Evolutionary conservation across 2,888 invertebrate genomes (phyloP), one percentile per base, ranked within the genome.

Genomic region (Fragum sueziense): DNA sequence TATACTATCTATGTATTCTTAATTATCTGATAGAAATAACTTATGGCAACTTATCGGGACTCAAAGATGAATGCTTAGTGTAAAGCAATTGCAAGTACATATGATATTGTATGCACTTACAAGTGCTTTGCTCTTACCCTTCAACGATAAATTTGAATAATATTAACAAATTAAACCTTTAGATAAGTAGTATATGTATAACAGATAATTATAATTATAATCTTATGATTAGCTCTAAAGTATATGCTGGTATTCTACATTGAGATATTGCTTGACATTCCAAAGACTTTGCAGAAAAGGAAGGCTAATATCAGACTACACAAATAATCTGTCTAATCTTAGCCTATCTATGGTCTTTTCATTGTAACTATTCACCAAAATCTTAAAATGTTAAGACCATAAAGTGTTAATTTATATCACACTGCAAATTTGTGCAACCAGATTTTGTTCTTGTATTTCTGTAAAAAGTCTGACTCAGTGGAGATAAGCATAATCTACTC

Each of bases 41-140:
- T 22, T 61, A 61, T 61, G 61, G 61, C 61, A 61, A 31, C 61
- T 33, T 61, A 25, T 61, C 61, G 61, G 61, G 61, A 61, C 61
- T 7, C 31, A 25, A 61, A 61, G 22, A 22, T 54, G 11, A 20
- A 7, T 54, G 7, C 22, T 54, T n/a, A 54, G 22, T 17, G 22
- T 54, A 20, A 7, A 54, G 22, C 11, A 20, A 41, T 41, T n/a
- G 54, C 7, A n/a, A 20, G 22, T 22, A 54, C 22, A 54, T 17
- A 11, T 17, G 54, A 54, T 54, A 54, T 22, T 20, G 22, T 54
- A 22, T n/a, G 22, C 14, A 54, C 22, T 17, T 17, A 41, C 9
- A 41, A 41, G 41, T 41, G 11, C 17, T 11, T 41, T 41, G 9
- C 17, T 41, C 17, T 41, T 41, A 41, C 41, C 17, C 9, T 41